Evolutionary conservation across 2,888 invertebrate species (phyloP), one percentile per base, ranked within the genome.

Genomic region (Ctena decussata): DNA sequence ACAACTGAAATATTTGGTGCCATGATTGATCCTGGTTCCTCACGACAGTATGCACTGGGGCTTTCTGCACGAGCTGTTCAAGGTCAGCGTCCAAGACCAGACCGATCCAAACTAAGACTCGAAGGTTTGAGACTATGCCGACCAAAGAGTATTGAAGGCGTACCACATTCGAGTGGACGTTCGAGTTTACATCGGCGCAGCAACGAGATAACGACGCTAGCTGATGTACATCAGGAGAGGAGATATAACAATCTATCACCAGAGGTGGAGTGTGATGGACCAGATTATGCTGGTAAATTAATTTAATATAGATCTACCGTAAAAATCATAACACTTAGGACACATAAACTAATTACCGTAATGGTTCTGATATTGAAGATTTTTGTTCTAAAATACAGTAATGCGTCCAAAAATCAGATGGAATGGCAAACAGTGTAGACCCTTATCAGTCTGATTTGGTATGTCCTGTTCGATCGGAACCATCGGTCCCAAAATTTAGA

Each of bases 1-100:
- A 87, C 85, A 27, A 82, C 87, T 5, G 87, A 80, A 21, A 41
- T 87, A 21, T 88, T 88, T 69, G 85, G 83, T n/a, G 78, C 75
- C 49, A 78, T 88, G 2, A 85, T 88, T 49, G 85, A 88, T 44
- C 60, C 60, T 27, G 32, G 30, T 15, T 71, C 44, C n/a, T 15
- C 74, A 39, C 32, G 37, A 15, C 30, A 73, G 24, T 46, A 44
- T 15, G 1, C 44, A 24, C 27, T 11, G 24, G 57, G 57, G 27
- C 46, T 53, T 5, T n/a, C 12, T 11, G 53, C 8, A n/a, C 12
- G 21, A 8, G 8, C 30, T 11, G 49, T 49, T 49, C n/a, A 12
- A 21, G n/a, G 18, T 49, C 18, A 46, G 21, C 46, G 46, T 12
- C 15, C 6, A 46, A 24, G 57, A 15, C 57, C 57, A 1, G 88